phyloP scores from a whole-genome alignment of 2,797 vertebrate species.

The Enteromius afrohamiltoni region DNA sequence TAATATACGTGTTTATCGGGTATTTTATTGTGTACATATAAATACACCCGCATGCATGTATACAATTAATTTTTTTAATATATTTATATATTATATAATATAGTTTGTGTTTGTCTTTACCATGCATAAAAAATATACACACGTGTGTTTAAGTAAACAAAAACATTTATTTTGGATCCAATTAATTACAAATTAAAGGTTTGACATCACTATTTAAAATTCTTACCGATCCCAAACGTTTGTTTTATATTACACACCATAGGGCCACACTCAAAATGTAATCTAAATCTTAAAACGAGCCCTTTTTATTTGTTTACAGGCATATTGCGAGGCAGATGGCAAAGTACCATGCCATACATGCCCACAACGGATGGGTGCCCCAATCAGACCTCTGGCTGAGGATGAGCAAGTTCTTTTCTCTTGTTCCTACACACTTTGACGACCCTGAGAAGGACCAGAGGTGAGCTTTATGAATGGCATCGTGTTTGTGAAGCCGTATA shows the following conservation, averaged over 20 bases:
- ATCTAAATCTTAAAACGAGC: neutral
- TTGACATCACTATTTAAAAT: neutral
- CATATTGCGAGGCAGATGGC: conserved; percentile 94
- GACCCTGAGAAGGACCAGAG: conserved; percentile 86
- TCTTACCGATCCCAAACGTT: neutral
- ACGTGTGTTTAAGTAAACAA: no score
- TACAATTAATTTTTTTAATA: no score
- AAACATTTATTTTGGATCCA: no score
- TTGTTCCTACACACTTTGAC: conserved; percentile 88
- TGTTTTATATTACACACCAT: neutral
- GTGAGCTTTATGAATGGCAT: conserved; percentile 68
- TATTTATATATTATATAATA: no score
- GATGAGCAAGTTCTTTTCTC: conserved; percentile 95
- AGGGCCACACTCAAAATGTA: neutral
- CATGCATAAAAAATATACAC: no score
- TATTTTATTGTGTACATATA: no score
- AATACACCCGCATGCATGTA: no score
- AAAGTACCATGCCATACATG: conserved; percentile 97
- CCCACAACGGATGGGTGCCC: conserved; percentile 97
- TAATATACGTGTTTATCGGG: no score
- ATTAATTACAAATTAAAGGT: no score
- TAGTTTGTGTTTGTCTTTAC: no score
- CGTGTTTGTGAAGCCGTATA: neutral
- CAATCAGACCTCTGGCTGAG: conserved; percentile 96
- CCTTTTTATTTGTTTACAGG: conserved; percentile 72